Percentiles rank a stretch among this genome's conserved stretches.
These are phyloP conservation scores for Paraescarpia echinospica DNA, from an alignment of 1,140 invertebrate genomes.

Conservation along the genomic window DNA sequence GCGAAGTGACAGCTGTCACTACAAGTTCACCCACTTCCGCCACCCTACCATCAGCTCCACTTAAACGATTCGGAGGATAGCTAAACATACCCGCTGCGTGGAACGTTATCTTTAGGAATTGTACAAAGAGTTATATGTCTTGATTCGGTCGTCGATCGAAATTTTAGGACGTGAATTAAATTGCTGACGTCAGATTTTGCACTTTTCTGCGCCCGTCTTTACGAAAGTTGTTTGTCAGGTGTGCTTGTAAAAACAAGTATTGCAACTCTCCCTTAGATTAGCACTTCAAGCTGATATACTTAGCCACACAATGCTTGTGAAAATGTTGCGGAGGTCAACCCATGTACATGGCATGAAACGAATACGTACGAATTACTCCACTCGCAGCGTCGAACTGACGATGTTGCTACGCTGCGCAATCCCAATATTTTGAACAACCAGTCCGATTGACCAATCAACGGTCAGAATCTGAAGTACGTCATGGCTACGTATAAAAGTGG, in stretches of 20 bases:
- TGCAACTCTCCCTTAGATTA: background rate
- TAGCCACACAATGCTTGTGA: background rate
- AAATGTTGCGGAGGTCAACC: background rate
- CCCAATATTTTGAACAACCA: background rate
- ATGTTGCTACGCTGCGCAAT: background rate
- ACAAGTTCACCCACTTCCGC: background rate
- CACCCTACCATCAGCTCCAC: background rate
- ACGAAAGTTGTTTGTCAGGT: background rate
- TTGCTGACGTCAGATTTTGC: too few relatives aligned
- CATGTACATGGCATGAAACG: background rate
- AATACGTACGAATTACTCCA: background rate
- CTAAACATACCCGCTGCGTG: background rate
- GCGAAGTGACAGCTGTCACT: slow-evolving; percentile 6
- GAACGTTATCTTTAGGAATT: background rate
- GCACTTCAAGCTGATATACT: background rate
- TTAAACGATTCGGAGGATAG: background rate
- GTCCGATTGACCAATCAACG: background rate
- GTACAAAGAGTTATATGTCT: background rate
- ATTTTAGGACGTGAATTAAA: background rate
- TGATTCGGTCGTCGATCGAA: background rate
- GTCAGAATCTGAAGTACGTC: background rate
- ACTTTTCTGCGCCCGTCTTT: background rate
- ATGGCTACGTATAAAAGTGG: background rate
- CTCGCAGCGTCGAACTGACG: background rate
- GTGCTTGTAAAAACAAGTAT: background rate